Evolutionary conservation across 1,140 invertebrate genomes (phyloP), one percentile per base, ranked within the genome.

Genomic region (Acromyrmex heyeri): DNA sequence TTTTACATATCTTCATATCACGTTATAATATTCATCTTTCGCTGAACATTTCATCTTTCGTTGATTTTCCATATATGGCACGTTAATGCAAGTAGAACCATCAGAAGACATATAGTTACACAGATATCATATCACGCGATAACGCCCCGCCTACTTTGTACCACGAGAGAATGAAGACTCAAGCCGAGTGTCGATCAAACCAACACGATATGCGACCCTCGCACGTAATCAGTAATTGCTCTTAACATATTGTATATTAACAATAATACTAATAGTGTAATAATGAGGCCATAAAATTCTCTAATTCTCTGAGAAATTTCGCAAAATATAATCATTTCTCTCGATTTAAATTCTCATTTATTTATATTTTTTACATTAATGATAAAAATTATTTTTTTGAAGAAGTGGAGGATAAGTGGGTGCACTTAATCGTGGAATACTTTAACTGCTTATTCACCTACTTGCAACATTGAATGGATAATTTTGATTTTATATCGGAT

Each of bases 81-180:
- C 82, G 62, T 86, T 64, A 79, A 87, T 55, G 21, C 70, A 34
- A 70, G 48, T 77, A 59, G 34, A 67, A 59, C 18, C 87, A 27
- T 44, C 64, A 82, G 72, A 90, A 90, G 72, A 75, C 81, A 55
- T 72, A 38, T 24, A 67, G 67, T 55, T 87, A 86, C 53, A 77
- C 44, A 82, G 88, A 91, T 92, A 92, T 61, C 88, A 59, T 92
- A 92, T 92, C 91, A 85, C 59, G 24, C 76, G 91, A 92, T 92
- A 92, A 91, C 85, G 86, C 67, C 89, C 87, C 88, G 76, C 86
- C 78, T 48, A 44, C 82, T 30, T 53, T 48, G 38, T 38, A 34
- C 6, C 24, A 10, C 59, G 30, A 53, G 69, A 50, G 79, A 73
- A n/a, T n/a, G 59, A 75, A 61, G 55, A 83, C 79, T 75, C 38